Percentiles rank a stretch among this genome's conserved stretches.
Evolutionary conservation across 2,797 vertebrate genomes (phyloP).

Genomic region (Spinus pinus): DNA sequence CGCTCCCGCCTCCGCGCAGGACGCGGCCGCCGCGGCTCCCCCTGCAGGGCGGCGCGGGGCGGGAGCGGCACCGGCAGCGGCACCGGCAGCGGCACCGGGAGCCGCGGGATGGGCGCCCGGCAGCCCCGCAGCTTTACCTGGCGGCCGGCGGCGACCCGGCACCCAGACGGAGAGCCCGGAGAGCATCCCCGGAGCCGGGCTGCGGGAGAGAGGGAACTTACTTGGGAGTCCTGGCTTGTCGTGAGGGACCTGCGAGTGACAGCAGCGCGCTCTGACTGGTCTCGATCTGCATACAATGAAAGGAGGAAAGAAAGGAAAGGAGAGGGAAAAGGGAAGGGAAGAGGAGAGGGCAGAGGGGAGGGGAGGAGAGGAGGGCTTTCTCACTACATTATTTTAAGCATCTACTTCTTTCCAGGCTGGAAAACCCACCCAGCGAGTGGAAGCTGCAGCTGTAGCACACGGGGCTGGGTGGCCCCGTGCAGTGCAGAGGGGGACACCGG

Average conservation of each 20-base stretch:
- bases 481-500: fast-evolving
- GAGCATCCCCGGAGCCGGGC: neutral
- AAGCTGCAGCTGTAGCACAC: neutral
- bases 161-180: neutral
- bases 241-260: neutral
- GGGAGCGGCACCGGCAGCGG: too few species aligned
- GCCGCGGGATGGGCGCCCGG: neutral
- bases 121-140: neutral
- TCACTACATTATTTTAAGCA: neutral
- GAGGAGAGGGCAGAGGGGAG: neutral
- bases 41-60: neutral
- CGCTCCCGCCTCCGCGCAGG: constrained; percentile 14
- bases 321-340: neutral
- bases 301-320: neutral
- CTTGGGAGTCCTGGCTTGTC: neutral
- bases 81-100: neutral
- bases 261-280: neutral
- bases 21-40: neutral
- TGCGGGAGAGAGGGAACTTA: fast-evolving
- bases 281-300: neutral
- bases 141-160: neutral
- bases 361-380: neutral
- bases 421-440: neutral
- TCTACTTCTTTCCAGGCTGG: neutral
- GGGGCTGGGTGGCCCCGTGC: neutral